Evolutionary conservation across 2,888 invertebrate genomes (phyloP), one percentile per base, ranked within the genome.

Genomic region (Piscicola geometra): DNA sequence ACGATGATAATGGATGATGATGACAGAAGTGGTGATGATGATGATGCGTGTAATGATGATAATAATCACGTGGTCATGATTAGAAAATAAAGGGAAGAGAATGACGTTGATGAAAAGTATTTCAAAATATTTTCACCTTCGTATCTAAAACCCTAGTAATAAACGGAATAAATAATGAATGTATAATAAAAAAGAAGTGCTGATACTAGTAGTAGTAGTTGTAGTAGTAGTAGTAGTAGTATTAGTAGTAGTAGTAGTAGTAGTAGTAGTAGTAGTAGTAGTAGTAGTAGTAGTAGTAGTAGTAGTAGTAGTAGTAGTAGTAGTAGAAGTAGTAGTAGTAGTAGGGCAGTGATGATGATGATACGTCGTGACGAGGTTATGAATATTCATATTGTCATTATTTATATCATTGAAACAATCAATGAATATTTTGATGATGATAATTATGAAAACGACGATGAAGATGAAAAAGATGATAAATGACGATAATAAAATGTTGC

Each of bases 141-240:
- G n/a, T n/a, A n/a, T n/a, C n/a, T n/a, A n/a, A n/a, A n/a, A n/a
- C n/a, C n/a, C n/a, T n/a, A n/a, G n/a, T n/a, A n/a, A n/a, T n/a
- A n/a, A n/a, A n/a, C n/a, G n/a, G n/a, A n/a, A n/a, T n/a, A n/a
- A n/a, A n/a, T n/a, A n/a, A n/a, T n/a, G n/a, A 56, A 21, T 56
- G 5, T 5, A 18, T 18, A 21, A 15, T 18, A 21, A 18, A 56
- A n/a, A 18, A 56, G 60, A 18, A 56, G 60, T 56, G n/a, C 15
- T 56, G n/a, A n/a, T 56, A 56, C 15, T 56, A 56, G 60, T 56
- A 56, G 60, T 56, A 56, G 60, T 56, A 56, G 60, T 56, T 18
- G 60, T 56, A 56, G 60, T 56, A 56, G 60, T 56, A 56, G 60
- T 56, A 56, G 60, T 56, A 56, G 60, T 56, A 56, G 60, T 56